Base-by-base conservation (phyloP, 2,888 invertebrate species). In the Leistus spinibarbis region DNA sequence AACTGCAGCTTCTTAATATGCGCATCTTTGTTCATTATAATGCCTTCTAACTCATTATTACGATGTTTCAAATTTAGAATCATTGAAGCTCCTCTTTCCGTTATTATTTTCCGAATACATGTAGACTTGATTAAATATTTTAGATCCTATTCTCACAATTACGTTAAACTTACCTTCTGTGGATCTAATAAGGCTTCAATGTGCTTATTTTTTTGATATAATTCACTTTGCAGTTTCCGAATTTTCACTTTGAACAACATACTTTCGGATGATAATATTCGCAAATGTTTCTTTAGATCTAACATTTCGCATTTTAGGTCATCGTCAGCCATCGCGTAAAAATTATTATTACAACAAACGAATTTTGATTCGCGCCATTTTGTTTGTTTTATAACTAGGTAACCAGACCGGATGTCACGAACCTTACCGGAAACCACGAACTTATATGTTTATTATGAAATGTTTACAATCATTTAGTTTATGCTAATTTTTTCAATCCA, bases 201-300 rank as follows among this genome's bases (percentile, higher is more conserved):
- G 66, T 81, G 80, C 75, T 78, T 79, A 40, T 82, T 80, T 78
- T 80, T 82, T 65, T 81, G 81, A 17, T 77, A 77, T 66, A 82
- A 69, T 76, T 82, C 82, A 69, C 78, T 80, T 74, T 81, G 79
- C 54, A 83, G 69, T 76, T 81, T 80, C 7, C 82, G 80, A 76
- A 82, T 78, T 79, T 81, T 82, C 16, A 83, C 81, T 78, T 82
- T 83, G 10, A 82, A 76, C 66, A 81, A 70, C 67, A 82, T 80
- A 79, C 82, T 82, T 60, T 82, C 82, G 24, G 79, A 79, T 63
- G 79, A 77, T 66, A 79, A 76, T 56, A 78, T 74, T 7, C 79
- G 76, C 65, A 82, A 76, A 75, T 81, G 80, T 67, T 79, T 81
- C 76, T 81, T 82, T 17, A 82, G 67, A 69, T 81, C 79, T 70